Evolutionary conservation across 1,140 invertebrate genomes (phyloP), one percentile per base, ranked within the genome.

Genomic region (Platorchestia sp.): DNA sequence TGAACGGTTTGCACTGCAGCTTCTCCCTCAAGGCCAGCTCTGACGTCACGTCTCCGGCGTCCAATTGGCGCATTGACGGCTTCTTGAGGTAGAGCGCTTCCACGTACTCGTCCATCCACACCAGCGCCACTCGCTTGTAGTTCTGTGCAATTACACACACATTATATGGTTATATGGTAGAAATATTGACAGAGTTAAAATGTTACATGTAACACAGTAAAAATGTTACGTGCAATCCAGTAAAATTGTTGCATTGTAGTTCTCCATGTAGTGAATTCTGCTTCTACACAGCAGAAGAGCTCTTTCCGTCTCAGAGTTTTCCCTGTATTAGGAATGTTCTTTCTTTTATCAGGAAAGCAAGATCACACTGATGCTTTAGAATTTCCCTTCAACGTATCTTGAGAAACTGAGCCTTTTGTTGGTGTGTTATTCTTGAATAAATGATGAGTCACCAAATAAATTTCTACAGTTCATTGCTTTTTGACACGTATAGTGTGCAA

Each of bases 1-100:
- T 98, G 97, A 99, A 99, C 19, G 98, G 98, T 97, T 99, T 99
- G 97, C 99, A 99, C 91, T 99, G 97, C 41, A 99, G 97, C 96
- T 98, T 98, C 96, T 98, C 98, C 96, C 99, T 98, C 87, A 99
- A 95, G 3, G n/a, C 53, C 43, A 87, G 47, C 47, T 96, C 95
- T 86, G 47, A 44, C 42, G 59, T 86, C 41, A 95, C 59, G 59
- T 95, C 95, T 45, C 95, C 86, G 45, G 91, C 95, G 93, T 95
- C 75, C 95, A 96, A 10, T 45, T 93, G 27, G 95, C 95, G 27
- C n/a, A 44, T 47, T 93, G 95, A 6, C 47, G 95, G 75, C 95
- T 95, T 95, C 95, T 95, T 87, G 95, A 59, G 45, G 95, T 95
- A 40, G 87, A 95, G 6, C 95, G 96, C 93, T 93, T 95, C 96